These are phyloP conservation scores for Dallia pectoralis DNA, from an alignment of 2,797 vertebrate genomes.

Conservation along the genomic window DNA sequence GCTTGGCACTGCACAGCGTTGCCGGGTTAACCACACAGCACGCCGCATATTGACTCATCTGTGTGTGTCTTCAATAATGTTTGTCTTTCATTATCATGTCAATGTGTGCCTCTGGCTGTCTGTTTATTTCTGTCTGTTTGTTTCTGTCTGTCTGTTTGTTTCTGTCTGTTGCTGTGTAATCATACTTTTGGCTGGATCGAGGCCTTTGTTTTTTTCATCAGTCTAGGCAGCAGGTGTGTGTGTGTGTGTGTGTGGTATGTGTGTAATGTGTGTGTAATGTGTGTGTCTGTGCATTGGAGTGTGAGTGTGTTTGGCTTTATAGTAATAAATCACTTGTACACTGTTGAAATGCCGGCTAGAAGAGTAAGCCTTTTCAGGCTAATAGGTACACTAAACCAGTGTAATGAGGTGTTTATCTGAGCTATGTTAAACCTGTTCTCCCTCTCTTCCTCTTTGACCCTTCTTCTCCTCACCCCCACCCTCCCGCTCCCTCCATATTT, in stretches of 20 bases:
- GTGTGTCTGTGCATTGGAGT: neutral
- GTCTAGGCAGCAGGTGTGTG: neutral
- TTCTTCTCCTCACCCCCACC: neutral
- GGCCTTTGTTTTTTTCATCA: neutral
- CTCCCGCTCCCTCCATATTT: neutral
- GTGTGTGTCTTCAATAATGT: neutral
- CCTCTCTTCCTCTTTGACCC: neutral
- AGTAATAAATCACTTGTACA: neutral
- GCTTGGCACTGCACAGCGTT: too few relatives aligned
- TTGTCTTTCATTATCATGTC: neutral
- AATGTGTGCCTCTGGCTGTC: neutral
- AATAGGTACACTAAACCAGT: too few relatives aligned
- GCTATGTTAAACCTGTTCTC: neutral
- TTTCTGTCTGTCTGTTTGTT: neutral
- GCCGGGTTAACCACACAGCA: neutral
- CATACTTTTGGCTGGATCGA: neutral
- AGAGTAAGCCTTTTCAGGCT: too few relatives aligned
- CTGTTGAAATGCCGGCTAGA: too few relatives aligned
- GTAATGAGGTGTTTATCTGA: neutral
- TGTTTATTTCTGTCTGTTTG: neutral
- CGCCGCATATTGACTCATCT: slow-evolving; percentile 2
- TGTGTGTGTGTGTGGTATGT: slow-evolving; percentile 3
- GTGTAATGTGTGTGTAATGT: neutral
- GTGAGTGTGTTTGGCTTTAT: slow-evolving; percentile 14
- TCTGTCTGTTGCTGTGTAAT: neutral